phyloP scores from a whole-genome alignment of 2,888 invertebrate genomes.

The Netelia melanura region DNA sequence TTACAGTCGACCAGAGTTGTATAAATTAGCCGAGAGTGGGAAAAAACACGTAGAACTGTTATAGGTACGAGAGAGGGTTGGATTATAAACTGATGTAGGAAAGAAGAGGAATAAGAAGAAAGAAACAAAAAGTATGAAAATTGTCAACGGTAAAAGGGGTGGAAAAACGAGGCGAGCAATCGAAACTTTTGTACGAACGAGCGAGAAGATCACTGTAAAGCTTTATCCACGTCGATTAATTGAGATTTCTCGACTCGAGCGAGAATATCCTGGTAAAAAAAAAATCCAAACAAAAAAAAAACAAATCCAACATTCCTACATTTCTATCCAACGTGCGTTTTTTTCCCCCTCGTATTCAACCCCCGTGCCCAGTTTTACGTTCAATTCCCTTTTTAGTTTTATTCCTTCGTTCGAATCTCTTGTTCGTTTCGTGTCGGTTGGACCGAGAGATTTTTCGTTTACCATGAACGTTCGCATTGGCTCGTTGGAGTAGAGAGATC shows the following conservation, averaged over 20 bases:
- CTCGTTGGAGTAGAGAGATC: slow-evolving; percentile 3
- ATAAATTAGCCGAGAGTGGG: slow-evolving; percentile 57
- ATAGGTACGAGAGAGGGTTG: neutral
- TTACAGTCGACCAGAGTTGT: slow-evolving; percentile 50
- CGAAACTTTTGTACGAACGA: neutral
- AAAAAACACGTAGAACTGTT: slow-evolving; percentile 8
- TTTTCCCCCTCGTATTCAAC: neutral
- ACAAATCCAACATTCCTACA: neutral
- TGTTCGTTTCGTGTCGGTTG: neutral
- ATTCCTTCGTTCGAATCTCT: neutral
- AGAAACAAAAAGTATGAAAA: slow-evolving; percentile 30
- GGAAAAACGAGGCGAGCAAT: slow-evolving; percentile 35
- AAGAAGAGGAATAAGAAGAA: neutral
- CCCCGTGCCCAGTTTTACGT: slow-evolving; percentile 1
- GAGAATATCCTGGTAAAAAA: neutral
- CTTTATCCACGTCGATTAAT: slow-evolving; percentile 38
- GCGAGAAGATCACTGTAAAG: neutral
- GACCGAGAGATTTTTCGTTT: slow-evolving; percentile 18
- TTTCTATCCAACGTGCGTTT: neutral
- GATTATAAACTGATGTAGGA: neutral
- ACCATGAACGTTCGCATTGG: slow-evolving; percentile 22
- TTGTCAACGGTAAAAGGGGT: slow-evolving; percentile 41
- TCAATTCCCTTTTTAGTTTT: slow-evolving; percentile 19
- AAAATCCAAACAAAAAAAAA: neutral
- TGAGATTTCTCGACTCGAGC: slow-evolving; percentile 41